Evolutionary conservation across 2,888 invertebrate genomes (phyloP), one percentile per base, ranked within the genome.

Genomic region (Bembecia ichneumoniformis): DNA sequence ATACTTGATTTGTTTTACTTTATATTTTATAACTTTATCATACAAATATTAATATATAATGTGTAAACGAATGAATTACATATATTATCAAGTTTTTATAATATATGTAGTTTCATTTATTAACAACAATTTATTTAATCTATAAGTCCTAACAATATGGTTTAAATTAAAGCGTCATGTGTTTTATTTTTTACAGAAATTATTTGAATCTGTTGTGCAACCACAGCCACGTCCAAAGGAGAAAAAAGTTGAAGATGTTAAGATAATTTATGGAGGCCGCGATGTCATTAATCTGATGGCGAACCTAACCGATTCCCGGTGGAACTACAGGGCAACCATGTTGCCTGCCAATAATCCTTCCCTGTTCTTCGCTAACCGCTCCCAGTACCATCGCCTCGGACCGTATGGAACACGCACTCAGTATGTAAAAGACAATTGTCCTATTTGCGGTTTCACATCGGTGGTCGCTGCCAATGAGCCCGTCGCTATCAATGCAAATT

Each of bases 341-440:
- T 78, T 91, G 75, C 90, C 90, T 3, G 81, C 87, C 7, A 87
- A 88, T 71, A 88, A 89, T 64, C 84, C 88, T 10, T 75, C 82
- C n/a, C 77, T 88, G 63, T 90, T 89, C 82, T 89, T 90, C 66
- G 88, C 88, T 59, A 91, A 91, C 75, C 88, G 90, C 62, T 90
- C 91, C 46, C 88, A 90, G 71, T 89, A 89, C 62, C 89, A 89
- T 70, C 88, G 90, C 48, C 75, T 90, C 62, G 88, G 89, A 5
- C 87, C 88, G 9, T 83, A 86, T 52, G 88, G 87, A 59, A 82
- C 88, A 54, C 82, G 79, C 65, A 88, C 89, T 70, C 89, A 90
- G 75, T 90, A 89, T 63, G 88, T 89, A 74, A 86, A 79, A 65
- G 89, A 88, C 58, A 72, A 75, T 63, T 89, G 89, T 73, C 78